Base-by-base conservation (phyloP, 2,113 vertebrate species). In the Hippocampus abdominalis region DNA sequence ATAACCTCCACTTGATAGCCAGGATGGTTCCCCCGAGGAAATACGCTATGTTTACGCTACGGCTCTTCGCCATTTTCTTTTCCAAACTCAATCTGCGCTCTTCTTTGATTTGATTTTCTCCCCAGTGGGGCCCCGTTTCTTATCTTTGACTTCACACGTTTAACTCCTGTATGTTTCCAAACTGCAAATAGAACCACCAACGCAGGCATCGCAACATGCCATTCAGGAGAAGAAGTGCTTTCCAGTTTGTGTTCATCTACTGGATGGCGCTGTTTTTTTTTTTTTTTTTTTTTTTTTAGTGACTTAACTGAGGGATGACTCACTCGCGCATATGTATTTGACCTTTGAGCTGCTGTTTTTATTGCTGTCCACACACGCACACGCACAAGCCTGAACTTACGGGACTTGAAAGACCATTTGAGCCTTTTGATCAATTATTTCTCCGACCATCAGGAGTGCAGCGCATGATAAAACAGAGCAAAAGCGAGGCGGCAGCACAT, bases 1-100 rank as follows among this genome's bases (percentile, higher is more conserved):
- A 87, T 87, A 87, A 88, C 85, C 80, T 86, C 77, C 78, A 78
- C 77, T 85, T 87, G 88, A 88, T 81, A 86, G 87, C 81, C 79
- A 68, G 72, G 64, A 76, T 66, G 75, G 60, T 68, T 82, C 83
- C 81, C 69, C 3, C 9, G 61, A 79, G 78, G 74, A 76, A 72
- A 61, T 49, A 62, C 2, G 8, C 13, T 53, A 57, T 66, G 71
- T 79, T 68, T 66, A 74, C 70, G 69, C 23, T 64, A 21, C 16
- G 65, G 77, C 68, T 18, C 63, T 64, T 46, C 51, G 72, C 29
- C 25, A 32, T 79, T 83, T 79, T 74, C 69, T 77, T 72, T 70
- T 69, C 72, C 62, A 77, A 65, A 76, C 70, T 78, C 69, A 56
- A 56, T 66, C 60, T 69, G 57, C 21, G 60, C 23, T 67, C 5